phyloP scores from a whole-genome alignment of 2,888 invertebrate species.

The Neria commutata region DNA sequence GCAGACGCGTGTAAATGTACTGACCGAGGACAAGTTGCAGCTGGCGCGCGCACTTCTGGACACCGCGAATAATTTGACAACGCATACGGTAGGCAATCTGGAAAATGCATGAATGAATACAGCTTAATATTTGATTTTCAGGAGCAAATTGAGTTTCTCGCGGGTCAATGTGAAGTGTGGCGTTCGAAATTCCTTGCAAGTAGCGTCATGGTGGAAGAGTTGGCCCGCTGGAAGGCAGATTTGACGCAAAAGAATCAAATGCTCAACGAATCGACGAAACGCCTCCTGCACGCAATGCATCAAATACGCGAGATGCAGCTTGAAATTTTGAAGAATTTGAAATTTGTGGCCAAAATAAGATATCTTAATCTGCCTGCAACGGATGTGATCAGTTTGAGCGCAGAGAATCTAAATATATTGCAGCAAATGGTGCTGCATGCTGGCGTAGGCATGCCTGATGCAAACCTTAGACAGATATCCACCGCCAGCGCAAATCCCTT shows the following conservation, averaged over 20 bases:
- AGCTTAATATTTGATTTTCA: slow-evolving; percentile 42
- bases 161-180: slow-evolving; percentile 96
- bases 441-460: slow-evolving; percentile 59
- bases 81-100: slow-evolving; percentile 70
- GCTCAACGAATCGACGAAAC: slow-evolving; percentile 57
- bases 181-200: slow-evolving; percentile 94
- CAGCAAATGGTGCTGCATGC: slow-evolving; percentile 61
- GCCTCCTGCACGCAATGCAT: slow-evolving; percentile 51
- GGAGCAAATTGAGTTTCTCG: slow-evolving; percentile 91
- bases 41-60: slow-evolving; percentile 83
- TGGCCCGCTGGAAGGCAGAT: slow-evolving; percentile 84
- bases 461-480: slow-evolving; percentile 49
- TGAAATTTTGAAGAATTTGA: slow-evolving; percentile 59
- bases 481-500: slow-evolving; percentile 51
- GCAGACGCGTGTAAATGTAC: slow-evolving; percentile 83
- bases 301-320: slow-evolving; percentile 61
- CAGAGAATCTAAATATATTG: slow-evolving; percentile 59
- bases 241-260: slow-evolving; percentile 67
- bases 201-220: slow-evolving; percentile 91
- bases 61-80: slow-evolving; percentile 83
- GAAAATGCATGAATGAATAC: background rate
- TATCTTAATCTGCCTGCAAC: slow-evolving; percentile 57
- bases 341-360: slow-evolving; percentile 58
- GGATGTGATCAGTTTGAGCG: slow-evolving; percentile 57
- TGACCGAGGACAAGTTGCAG: slow-evolving; percentile 91